Percentiles rank a stretch among this genome's conserved stretches.
These are phyloP conservation scores for Lagorchestes hirsutus DNA, from an alignment of 2,797 vertebrate species.

Conservation along the genomic window DNA sequence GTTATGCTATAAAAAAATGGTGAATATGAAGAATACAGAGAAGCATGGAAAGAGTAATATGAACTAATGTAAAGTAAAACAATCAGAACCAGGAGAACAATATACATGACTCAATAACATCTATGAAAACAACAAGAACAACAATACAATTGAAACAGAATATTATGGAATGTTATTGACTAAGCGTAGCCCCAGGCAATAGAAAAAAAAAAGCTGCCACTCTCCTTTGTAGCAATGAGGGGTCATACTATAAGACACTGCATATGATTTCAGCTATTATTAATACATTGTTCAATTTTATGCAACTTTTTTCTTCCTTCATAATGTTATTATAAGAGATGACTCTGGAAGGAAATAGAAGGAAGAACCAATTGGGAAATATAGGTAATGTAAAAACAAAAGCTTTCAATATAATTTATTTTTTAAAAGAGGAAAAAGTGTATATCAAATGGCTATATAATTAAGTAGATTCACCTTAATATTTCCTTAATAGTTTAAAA, in stretches of 20 bases:
- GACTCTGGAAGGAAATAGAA: not conserved
- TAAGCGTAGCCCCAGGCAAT: not conserved
- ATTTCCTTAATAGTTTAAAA: not conserved
- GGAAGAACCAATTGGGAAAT: not conserved
- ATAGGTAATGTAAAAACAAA: not conserved
- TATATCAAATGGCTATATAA: not conserved
- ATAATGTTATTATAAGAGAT: not conserved
- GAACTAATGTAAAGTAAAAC: not conserved
- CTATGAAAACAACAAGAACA: not conserved
- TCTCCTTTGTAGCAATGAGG: not conserved
- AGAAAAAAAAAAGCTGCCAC: not conserved
- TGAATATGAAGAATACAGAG: not conserved
- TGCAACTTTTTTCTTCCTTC: not conserved
- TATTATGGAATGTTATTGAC: not conserved
- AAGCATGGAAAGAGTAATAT: not conserved
- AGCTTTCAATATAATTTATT: not conserved
- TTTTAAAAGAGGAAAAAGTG: not conserved
- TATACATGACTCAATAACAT: not conserved
- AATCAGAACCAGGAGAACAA: not conserved
- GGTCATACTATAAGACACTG: not conserved
- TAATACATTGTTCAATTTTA: not conserved
- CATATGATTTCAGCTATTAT: not conserved
- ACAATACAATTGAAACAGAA: not conserved
- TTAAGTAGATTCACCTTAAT: not conserved
- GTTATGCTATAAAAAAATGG: not conserved